A percentile compares a stretch with the other conserved stretches of the same genome.
Conservation (phyloP, 2,888 invertebrate species). For the Meiosimyza platycephala region DNA sequence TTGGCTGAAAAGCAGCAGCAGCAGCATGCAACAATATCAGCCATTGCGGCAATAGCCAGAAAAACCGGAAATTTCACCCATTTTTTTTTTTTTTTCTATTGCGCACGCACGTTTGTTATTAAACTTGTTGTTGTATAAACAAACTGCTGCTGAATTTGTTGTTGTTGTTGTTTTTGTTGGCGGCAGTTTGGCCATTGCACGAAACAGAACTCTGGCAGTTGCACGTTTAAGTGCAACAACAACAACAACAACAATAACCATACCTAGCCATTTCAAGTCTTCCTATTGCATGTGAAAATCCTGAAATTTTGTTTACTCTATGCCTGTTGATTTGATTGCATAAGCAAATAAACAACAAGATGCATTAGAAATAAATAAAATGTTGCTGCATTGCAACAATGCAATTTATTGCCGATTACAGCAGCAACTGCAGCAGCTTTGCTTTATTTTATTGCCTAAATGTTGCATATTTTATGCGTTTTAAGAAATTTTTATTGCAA, state of each 20-base stretch:
- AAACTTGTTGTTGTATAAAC: neutral
- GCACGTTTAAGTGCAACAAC: constrained; percentile 16
- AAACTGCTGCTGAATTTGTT: too few species aligned
- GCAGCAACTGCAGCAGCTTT: too few species aligned
- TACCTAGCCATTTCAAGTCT: neutral
- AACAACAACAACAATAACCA: neutral
- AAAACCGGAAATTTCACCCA: constrained; percentile 28
- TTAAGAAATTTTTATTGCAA: neutral
- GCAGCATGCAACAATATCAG: too few species aligned
- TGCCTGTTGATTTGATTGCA: too few species aligned
- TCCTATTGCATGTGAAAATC: too few species aligned
- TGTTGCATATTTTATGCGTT: constrained; percentile 1
- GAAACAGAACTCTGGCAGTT: constrained; percentile 1
- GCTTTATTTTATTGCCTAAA: neutral
- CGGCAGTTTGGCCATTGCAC: constrained; percentile 7
- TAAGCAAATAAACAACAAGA: too few species aligned
- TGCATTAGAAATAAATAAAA: too few species aligned
- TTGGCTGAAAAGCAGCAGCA: too few species aligned
- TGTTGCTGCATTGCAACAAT: too few species aligned
- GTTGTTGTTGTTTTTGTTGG: too few species aligned
- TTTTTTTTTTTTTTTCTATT: constrained; percentile 15
- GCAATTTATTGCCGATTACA: too few species aligned
- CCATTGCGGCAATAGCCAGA: neutral
- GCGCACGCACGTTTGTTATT: neutral
- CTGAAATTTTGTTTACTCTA: too few species aligned